Percentiles rank a stretch among this genome's conserved stretches.
These are phyloP conservation scores for Manacus vitellinus DNA, from an alignment of 2,113 vertebrate genomes.

Conservation along the genomic window DNA sequence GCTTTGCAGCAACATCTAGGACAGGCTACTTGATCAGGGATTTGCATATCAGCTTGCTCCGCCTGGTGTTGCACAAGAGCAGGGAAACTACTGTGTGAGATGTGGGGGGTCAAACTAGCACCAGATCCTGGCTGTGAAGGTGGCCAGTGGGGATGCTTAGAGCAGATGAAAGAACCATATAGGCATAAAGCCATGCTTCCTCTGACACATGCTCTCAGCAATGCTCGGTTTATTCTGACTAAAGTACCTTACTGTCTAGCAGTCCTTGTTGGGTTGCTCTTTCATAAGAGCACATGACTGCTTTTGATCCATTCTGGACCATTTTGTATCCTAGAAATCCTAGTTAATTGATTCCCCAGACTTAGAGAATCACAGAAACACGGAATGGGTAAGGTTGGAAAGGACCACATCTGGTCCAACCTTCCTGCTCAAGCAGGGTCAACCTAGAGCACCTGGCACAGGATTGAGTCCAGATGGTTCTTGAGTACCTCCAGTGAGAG, in stretches of 20 bases:
- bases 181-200: neutral
- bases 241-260: neutral
- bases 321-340: neutral
- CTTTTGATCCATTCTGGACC: neutral
- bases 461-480: neutral
- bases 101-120: neutral
- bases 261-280: neutral
- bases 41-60: neutral
- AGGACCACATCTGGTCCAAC: neutral
- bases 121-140: neutral
- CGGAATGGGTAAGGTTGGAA: neutral
- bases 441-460: no score
- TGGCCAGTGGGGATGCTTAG: neutral
- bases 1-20: neutral
- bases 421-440: neutral
- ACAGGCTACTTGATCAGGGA: neutral
- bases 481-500: neutral
- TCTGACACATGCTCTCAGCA: accelerated
- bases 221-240: neutral
- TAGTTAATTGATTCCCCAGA: neutral
- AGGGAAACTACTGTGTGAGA: neutral
- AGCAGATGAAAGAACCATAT: neutral
- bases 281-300: neutral
- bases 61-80: neutral
- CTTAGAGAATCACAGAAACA: neutral